A percentile compares a stretch with the other conserved stretches of the same genome.
Conservation (phyloP, 2,888 invertebrate species). For the Ischnus inquisitorius region DNA sequence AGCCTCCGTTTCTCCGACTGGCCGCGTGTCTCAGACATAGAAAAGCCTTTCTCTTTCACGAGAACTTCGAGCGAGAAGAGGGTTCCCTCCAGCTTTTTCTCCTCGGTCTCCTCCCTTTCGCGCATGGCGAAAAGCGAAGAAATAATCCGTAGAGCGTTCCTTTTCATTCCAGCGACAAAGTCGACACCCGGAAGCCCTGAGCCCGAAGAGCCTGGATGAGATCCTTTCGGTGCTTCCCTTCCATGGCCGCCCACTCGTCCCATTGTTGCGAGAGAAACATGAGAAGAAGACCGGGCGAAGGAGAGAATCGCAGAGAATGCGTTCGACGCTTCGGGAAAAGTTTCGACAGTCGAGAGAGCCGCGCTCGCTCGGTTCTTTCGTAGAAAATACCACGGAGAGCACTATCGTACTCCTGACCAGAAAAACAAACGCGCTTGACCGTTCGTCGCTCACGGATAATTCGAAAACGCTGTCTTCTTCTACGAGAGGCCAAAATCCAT, state of each 20-base stretch:
- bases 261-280: conserved; percentile 60
- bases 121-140: conserved; percentile 43
- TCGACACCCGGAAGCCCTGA: conserved; percentile 57
- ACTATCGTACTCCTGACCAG: conserved; percentile 51
- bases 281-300: conserved; percentile 54
- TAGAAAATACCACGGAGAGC: conserved; percentile 59
- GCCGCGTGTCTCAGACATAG: conserved; percentile 47
- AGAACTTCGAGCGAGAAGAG: conserved; percentile 44
- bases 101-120: conserved; percentile 19
- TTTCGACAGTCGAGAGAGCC: conserved; percentile 54
- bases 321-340: conserved; percentile 58
- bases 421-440: conserved; percentile 69
- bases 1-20: neutral
- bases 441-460: conserved; percentile 54
- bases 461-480: conserved; percentile 30
- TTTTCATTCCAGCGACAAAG: conserved; percentile 65
- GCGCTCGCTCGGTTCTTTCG: conserved; percentile 5
- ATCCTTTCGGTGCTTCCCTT: conserved; percentile 45
- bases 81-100: conserved; percentile 33
- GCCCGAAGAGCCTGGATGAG: conserved; percentile 23
- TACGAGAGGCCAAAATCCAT: conserved; percentile 35
- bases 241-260: conserved; percentile 53
- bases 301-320: conserved; percentile 57
- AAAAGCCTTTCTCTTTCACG: conserved; percentile 39
- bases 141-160: conserved; percentile 62